Conservation (phyloP, 1,140 invertebrate genomes). For the Ptiloglossa arizonensis region DNA sequence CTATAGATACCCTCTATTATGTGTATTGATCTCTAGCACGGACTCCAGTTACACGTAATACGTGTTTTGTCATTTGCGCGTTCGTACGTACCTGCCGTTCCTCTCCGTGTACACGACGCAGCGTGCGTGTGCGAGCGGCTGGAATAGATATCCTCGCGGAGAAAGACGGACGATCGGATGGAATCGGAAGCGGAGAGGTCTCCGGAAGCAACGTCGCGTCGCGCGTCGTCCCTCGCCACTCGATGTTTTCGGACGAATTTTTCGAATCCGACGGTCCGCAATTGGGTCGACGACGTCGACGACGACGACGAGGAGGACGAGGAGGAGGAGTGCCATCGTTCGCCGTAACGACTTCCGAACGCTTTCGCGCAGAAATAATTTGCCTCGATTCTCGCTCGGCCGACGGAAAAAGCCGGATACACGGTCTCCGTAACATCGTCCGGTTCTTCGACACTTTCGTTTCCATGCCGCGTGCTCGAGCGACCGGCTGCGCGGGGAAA, state of each 20-base stretch:
- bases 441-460: constrained; percentile 5
- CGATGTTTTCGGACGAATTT: background rate
- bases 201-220: background rate
- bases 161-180: constrained; percentile 19
- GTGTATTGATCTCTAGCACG: constrained; percentile 81
- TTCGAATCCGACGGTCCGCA: background rate
- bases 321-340: background rate
- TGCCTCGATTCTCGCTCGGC: constrained; percentile 3
- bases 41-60: constrained; percentile 79
- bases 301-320: no score
- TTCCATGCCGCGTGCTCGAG: background rate
- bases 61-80: constrained; percentile 80
- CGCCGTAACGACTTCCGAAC: constrained; percentile 12
- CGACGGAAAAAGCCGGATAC: background rate
- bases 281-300: background rate
- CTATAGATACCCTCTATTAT: constrained; percentile 81
- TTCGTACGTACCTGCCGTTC: constrained; percentile 67
- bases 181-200: background rate
- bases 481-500: background rate
- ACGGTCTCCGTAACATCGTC: constrained; percentile 17
- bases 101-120: constrained; percentile 24
- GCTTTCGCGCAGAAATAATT: constrained; percentile 10
- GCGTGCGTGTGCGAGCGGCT: constrained; percentile 55
- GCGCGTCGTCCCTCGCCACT: background rate
- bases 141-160: constrained; percentile 51